Evolutionary conservation across 2,113 vertebrate genomes (phyloP).

Genomic region (Salvelinus namaycush): DNA sequence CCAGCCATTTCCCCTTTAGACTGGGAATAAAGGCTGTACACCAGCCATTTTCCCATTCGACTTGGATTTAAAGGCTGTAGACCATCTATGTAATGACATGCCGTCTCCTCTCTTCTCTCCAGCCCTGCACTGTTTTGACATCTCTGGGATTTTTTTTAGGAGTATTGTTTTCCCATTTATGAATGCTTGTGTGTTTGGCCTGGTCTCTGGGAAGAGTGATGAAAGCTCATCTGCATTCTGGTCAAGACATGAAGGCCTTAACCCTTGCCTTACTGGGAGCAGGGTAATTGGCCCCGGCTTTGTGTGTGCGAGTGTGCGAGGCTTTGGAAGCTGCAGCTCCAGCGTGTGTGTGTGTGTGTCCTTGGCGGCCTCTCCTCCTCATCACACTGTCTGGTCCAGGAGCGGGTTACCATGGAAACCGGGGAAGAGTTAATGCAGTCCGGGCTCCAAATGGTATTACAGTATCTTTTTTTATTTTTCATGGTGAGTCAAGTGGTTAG

Average conservation of each 20-base stretch:
- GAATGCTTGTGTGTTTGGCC: conserved; percentile 8
- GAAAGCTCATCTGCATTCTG: conserved; percentile 21
- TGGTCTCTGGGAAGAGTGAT: not conserved
- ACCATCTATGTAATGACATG: not conserved
- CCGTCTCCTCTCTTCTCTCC: conserved; percentile 8
- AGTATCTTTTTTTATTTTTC: conserved; percentile 38
- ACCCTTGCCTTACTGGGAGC: conserved; percentile 33
- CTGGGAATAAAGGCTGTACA: too few species aligned
- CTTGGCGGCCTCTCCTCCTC: conserved; percentile 46
- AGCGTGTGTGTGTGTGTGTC: conserved; percentile 20
- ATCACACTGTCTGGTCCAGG: conserved; percentile 56
- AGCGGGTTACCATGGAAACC: conserved; percentile 61
- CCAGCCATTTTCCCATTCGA: not conserved
- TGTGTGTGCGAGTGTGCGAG: conserved; percentile 2
- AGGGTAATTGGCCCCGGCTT: conserved; percentile 16
- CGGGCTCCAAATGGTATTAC: conserved; percentile 60
- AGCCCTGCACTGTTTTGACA: not conserved
- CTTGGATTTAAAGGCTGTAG: not conserved
- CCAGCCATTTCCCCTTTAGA: too few species aligned
- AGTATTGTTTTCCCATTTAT: not conserved
- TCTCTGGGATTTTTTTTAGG: not conserved
- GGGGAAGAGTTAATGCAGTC: conserved; percentile 60
- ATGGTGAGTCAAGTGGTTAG: conserved; percentile 19
- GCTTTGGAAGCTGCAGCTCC: not conserved
- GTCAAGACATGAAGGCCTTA: conserved; percentile 18